A percentile compares a stretch with the other conserved stretches of the same genome.
phyloP scores from a whole-genome alignment of 2,888 invertebrate species.

The Ochlodes sylvanus region DNA sequence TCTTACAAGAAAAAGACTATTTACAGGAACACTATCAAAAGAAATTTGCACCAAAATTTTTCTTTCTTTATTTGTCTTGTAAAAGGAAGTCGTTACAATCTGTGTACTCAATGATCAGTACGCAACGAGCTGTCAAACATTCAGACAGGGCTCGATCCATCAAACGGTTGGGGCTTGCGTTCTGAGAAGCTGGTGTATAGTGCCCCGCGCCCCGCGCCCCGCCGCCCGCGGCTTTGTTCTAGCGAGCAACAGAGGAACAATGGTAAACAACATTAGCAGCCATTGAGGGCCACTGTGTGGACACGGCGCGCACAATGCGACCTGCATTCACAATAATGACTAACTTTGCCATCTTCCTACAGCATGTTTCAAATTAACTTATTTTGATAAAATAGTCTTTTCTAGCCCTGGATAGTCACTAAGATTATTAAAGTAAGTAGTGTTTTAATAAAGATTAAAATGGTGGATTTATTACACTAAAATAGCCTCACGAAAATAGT shows the following conservation, averaged over 20 bases:
- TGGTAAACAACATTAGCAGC: constrained; percentile 65
- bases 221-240: constrained; percentile 57
- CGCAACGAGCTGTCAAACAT: constrained; percentile 31
- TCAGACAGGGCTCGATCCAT: constrained; percentile 23
- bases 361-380: constrained; percentile 1
- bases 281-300: constrained; percentile 42
- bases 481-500: no score
- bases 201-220: background rate
- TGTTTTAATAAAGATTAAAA: background rate
- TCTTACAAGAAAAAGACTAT: no score
- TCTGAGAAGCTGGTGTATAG: constrained; percentile 10
- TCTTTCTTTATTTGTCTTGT: no score
- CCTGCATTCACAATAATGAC: constrained; percentile 51
- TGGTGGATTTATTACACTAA: background rate
- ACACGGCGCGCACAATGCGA: constrained; percentile 72
- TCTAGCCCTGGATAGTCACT: no score
- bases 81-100: no score
- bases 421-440: background rate
- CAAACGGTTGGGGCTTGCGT: constrained; percentile 19
- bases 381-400: background rate
- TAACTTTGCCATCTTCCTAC: constrained; percentile 19
- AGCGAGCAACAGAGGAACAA: constrained; percentile 55
- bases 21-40: no score
- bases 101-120: constrained; percentile 15
- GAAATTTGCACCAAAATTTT: no score